Evolutionary conservation across 2,797 vertebrate species (phyloP), one percentile per base, ranked within the genome.

Genomic region (Threskiornis aethiopicus): DNA sequence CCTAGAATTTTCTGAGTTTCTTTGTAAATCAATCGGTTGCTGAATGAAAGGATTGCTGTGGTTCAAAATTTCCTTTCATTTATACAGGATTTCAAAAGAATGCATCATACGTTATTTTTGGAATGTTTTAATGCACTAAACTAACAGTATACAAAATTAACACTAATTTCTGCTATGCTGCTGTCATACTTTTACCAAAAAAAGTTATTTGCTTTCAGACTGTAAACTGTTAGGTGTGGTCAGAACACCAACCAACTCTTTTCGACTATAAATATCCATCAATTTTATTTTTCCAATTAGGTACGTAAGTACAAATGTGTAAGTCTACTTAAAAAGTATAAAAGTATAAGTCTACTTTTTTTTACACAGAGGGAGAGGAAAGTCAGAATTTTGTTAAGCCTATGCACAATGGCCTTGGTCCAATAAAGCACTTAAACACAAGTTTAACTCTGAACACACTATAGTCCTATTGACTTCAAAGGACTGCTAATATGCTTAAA

Each of bases 1-100:
- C 54, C 84, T 77, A 89, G 55, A 78, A 93, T 92, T 94, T 93
- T 96, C 65, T 51, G 65, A 83, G 31, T 93, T 96, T 93, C 66
- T 93, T 96, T 92, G 79, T 75, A 89, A 95, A 90, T 91, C 67
- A 47, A 11, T 94, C 64, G 61, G 25, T 69, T 86, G 33, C 37
- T 92, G 75, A 89, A 64, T 77, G 70, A 94, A 93, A 77, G 61
- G 10, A 52, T 93, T 89, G n/a, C 59, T 89, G 71, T 73, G 89
- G 77, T 95, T 92, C 72, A 84, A 49, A 88, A 25, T 88, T 95
- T 91, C 47, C 71, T 95, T 85, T 86, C 9, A 65, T 59, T 88
- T 84, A 58, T 69, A 73, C 14, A 86, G 80, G 26, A 67, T 83
- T 97, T 89, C 39, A 72, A 52, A 96, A 86, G 83, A 95, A 91